phyloP scores from a whole-genome alignment of 2,797 vertebrate genomes.

The Lutjanus campechanus region DNA sequence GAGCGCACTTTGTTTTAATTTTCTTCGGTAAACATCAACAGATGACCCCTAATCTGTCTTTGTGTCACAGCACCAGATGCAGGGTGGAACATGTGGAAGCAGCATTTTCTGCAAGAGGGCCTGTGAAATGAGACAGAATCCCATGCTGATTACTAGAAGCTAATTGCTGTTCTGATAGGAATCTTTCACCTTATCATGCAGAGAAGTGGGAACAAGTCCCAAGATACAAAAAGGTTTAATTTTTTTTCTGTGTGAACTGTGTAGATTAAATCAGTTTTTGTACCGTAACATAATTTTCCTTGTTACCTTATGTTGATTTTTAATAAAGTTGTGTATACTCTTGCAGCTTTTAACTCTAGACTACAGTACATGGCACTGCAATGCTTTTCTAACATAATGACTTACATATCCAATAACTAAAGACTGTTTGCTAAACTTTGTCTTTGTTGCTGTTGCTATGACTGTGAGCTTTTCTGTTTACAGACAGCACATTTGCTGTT shows the following conservation, averaged over 20 bases:
- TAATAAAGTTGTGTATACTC: not conserved
- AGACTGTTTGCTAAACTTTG: not conserved
- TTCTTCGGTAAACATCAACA: constrained; percentile 64
- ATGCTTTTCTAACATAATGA: not conserved
- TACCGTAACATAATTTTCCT: too few species aligned
- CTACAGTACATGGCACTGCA: not conserved
- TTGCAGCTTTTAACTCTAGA: not conserved
- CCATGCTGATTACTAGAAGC: constrained; percentile 52
- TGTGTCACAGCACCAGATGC: constrained; percentile 76
- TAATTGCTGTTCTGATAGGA: constrained; percentile 49
- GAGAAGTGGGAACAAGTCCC: constrained; percentile 23
- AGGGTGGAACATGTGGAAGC: constrained; percentile 62
- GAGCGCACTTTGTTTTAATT: constrained; percentile 69
- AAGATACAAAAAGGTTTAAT: not conserved
- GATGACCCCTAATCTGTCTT: constrained; percentile 73
- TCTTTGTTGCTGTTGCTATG: not conserved
- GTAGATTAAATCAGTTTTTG: constrained; percentile 6
- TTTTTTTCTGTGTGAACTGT: constrained; percentile 12
- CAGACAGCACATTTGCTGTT: not conserved
- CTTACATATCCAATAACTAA: not conserved
- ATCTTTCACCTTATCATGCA: constrained; percentile 18
- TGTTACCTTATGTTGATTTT: not conserved
- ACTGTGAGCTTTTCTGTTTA: not conserved
- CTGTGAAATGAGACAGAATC: constrained; percentile 62
- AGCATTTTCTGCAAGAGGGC: constrained; percentile 69